Percentiles rank a stretch among this genome's conserved stretches.
Conservation (phyloP, 2,113 vertebrate genomes). For the Xenopus tropicalis region DNA sequence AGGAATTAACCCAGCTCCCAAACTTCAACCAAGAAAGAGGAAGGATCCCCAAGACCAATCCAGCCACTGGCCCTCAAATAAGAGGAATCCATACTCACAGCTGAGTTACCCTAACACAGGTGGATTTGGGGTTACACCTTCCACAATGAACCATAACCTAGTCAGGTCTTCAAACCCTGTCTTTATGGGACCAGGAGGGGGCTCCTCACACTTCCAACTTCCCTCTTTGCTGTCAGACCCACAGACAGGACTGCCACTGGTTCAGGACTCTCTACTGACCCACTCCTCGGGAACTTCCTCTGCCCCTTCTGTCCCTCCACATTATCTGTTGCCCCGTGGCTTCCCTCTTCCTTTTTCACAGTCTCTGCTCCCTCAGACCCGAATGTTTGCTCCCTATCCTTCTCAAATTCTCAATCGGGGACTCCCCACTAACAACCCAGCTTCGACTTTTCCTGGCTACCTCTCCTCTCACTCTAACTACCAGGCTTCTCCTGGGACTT, state of each 20-base stretch:
- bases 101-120: slow-evolving; percentile 72
- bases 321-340: slow-evolving; percentile 87
- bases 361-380: slow-evolving; percentile 83
- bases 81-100: slow-evolving; percentile 72
- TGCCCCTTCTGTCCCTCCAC: slow-evolving; percentile 78
- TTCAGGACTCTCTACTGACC: slow-evolving; percentile 79
- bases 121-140: slow-evolving; percentile 78
- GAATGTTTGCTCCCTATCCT: slow-evolving; percentile 79
- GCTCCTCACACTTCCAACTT: slow-evolving; percentile 84
- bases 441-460: slow-evolving; percentile 76
- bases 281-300: slow-evolving; percentile 81
- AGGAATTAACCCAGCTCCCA: slow-evolving; percentile 42
- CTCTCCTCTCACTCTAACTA: slow-evolving; percentile 76
- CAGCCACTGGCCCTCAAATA: slow-evolving; percentile 64
- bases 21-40: slow-evolving; percentile 69
- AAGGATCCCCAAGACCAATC: slow-evolving; percentile 69
- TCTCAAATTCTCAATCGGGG: slow-evolving; percentile 70
- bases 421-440: slow-evolving; percentile 71
- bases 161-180: slow-evolving; percentile 81
- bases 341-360: slow-evolving; percentile 86
- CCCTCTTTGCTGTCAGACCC: slow-evolving; percentile 88
- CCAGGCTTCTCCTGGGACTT: slow-evolving; percentile 70
- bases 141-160: slow-evolving; percentile 86
- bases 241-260: slow-evolving; percentile 86
- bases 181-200: slow-evolving; percentile 74